These are phyloP conservation scores for Semaprochilodus insignis DNA, from an alignment of 2,797 vertebrate genomes.

Conservation along the genomic window DNA sequence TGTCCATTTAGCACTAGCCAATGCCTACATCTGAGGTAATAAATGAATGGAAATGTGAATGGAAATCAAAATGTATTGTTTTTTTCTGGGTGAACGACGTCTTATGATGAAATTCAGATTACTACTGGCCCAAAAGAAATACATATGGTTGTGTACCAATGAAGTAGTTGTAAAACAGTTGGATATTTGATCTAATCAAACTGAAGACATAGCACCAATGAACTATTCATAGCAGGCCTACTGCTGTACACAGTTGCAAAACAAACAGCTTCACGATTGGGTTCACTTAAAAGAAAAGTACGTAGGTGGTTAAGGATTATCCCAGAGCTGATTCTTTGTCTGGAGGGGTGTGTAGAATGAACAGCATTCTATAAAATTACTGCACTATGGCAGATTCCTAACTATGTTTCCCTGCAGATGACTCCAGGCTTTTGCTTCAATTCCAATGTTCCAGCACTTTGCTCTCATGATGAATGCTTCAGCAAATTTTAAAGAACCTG, in stretches of 20 bases:
- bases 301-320: neutral
- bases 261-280: neutral
- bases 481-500: neutral
- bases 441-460: neutral
- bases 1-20: too few relatives aligned
- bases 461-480: neutral
- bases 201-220: neutral
- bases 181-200: neutral
- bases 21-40: too few relatives aligned
- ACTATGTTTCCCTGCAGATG: neutral
- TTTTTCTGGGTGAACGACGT: too few relatives aligned
- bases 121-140: too few relatives aligned
- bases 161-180: too few relatives aligned
- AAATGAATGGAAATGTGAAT: too few relatives aligned
- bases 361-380: slow-evolving; percentile 1
- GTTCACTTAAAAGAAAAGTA: too few relatives aligned
- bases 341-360: slow-evolving; percentile 11
- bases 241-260: neutral
- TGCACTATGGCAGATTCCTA: neutral
- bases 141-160: too few relatives aligned
- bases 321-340: neutral
- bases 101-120: too few relatives aligned
- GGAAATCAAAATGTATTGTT: too few relatives aligned
- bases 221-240: neutral
- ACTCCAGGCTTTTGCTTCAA: neutral